Percentiles rank a stretch among this genome's conserved stretches.
These are phyloP conservation scores for Istiophorus platypterus DNA, from an alignment of 2,113 vertebrate species.

Conservation along the genomic window DNA sequence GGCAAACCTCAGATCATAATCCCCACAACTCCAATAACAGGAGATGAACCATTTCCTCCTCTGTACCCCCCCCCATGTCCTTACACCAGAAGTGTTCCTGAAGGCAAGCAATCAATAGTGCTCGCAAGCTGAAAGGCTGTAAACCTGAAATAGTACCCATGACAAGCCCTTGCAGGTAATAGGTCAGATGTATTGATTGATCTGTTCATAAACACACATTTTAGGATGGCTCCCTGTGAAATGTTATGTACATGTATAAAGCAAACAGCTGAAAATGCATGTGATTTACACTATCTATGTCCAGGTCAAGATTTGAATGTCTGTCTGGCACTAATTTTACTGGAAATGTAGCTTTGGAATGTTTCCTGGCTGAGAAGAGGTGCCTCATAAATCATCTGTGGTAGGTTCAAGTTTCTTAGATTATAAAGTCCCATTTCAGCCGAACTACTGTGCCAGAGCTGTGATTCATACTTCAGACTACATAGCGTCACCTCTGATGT, in stretches of 20 bases:
- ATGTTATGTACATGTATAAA: conserved; percentile 56
- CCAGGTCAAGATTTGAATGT: conserved; percentile 44
- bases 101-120: conserved; percentile 79
- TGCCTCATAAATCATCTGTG: conserved; percentile 47
- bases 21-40: conserved; percentile 54
- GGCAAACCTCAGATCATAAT: conserved; percentile 46
- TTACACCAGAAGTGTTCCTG: conserved; percentile 73
- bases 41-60: conserved; percentile 41
- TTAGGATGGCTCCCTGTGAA: conserved; percentile 61
- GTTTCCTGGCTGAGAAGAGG: conserved; percentile 42
- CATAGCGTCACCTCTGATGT: conserved; percentile 48
- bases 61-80: conserved; percentile 36
- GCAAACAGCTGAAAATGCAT: conserved; percentile 34
- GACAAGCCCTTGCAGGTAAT: conserved; percentile 79
- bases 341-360: conserved; percentile 36
- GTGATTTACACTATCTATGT: conserved; percentile 35
- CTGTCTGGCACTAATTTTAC: conserved; percentile 37
- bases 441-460: conserved; percentile 21
- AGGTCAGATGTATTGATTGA: conserved; percentile 81
- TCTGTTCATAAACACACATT: conserved; percentile 77
- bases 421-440: conserved; percentile 49
- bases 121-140: conserved; percentile 73
- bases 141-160: conserved; percentile 79
- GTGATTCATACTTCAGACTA: conserved; percentile 39
- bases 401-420: conserved; percentile 53